Evolutionary conservation across 1,140 invertebrate genomes (phyloP).

Genomic region (Dinoponera quadriceps): DNA sequence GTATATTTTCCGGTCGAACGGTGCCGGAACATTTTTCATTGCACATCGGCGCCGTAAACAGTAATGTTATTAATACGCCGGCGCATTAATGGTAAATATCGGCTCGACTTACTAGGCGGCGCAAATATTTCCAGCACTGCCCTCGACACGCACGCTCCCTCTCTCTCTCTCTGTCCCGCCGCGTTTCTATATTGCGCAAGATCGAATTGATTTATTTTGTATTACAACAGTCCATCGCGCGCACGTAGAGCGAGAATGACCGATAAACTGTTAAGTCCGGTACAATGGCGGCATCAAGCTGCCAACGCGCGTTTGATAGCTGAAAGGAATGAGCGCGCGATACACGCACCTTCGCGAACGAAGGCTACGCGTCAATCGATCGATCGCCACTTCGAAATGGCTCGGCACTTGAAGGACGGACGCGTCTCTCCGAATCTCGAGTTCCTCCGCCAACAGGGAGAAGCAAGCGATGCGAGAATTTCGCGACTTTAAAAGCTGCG

Average conservation of each 20-base stretch:
- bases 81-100: conserved; percentile 32
- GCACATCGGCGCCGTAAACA: conserved; percentile 20
- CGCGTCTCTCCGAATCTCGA: neutral
- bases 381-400: conserved; percentile 2
- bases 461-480: neutral
- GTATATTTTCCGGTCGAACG: neutral
- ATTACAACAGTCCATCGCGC: conserved; percentile 31
- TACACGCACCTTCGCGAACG: neutral
- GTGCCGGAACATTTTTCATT: conserved; percentile 31
- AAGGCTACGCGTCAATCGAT: conserved; percentile 11
- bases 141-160: conserved; percentile 19
- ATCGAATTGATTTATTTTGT: conserved; percentile 56
- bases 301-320: conserved; percentile 22
- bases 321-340: conserved; percentile 19
- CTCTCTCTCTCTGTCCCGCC: no score
- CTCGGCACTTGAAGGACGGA: conserved; percentile 17
- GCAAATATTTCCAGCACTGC: conserved; percentile 35
- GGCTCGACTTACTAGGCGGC: conserved; percentile 35
- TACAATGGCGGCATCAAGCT: conserved; percentile 46
- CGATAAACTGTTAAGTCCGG: conserved; percentile 50
- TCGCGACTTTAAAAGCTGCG: no score
- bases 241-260: conserved; percentile 19
- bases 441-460: neutral
- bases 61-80: conserved; percentile 41
- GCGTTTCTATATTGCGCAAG: conserved; percentile 9